A percentile compares a stretch with the other conserved stretches of the same genome.
These are phyloP conservation scores for Sciurus niger DNA, from an alignment of 2,113 vertebrate genomes.

Conservation along the genomic window DNA sequence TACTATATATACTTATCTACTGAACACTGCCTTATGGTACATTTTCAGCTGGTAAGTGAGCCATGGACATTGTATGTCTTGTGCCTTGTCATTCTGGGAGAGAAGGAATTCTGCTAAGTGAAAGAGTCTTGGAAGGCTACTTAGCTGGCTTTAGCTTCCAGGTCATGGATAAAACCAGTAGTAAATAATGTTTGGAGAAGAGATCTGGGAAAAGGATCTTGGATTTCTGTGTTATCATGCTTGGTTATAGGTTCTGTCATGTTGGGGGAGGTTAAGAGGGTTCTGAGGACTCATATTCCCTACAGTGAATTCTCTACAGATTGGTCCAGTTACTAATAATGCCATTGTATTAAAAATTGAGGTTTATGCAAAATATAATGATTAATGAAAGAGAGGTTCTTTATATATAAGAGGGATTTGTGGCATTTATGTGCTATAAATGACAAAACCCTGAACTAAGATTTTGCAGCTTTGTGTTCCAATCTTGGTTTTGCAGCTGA, in stretches of 20 bases:
- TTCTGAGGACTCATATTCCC: not conserved
- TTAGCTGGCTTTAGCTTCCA: constrained; percentile 30
- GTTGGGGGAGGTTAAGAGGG: not conserved
- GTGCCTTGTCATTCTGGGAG: constrained; percentile 3
- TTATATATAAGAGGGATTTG: constrained; percentile 15
- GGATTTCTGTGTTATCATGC: not conserved
- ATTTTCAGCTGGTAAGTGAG: not conserved
- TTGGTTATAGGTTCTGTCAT: not conserved
- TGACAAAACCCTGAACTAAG: not conserved
- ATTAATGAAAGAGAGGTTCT: not conserved
- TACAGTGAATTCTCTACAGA: not conserved
- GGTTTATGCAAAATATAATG: not conserved
- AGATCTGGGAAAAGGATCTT: not conserved
- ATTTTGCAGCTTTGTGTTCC: not conserved
- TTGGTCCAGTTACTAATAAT: constrained; percentile 9
- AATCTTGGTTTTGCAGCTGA: constrained; percentile 16
- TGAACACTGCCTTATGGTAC: not conserved
- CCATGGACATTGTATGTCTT: not conserved
- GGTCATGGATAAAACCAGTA: not conserved
- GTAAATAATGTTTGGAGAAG: constrained; percentile 27
- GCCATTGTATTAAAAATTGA: not conserved
- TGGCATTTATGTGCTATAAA: not conserved
- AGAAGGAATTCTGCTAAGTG: constrained; percentile 1
- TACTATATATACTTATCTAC: not conserved
- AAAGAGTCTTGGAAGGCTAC: not conserved